A percentile compares a stretch with the other conserved stretches of the same genome.
Conservation (phyloP, 1,140 invertebrate species). For the Lanistes nyassanus region DNA sequence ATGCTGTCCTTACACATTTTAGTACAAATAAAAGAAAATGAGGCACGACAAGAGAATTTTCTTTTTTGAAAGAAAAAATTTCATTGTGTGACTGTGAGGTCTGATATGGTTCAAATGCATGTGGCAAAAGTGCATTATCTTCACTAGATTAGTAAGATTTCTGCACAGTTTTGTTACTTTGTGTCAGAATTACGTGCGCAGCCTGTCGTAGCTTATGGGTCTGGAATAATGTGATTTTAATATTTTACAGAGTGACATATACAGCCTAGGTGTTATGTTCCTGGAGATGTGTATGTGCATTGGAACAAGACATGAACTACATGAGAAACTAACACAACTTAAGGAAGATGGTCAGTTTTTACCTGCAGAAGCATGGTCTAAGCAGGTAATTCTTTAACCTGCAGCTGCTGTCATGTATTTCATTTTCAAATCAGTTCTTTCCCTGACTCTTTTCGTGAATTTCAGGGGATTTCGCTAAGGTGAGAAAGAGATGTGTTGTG, state of each 20-base stretch:
- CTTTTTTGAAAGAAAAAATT: background rate
- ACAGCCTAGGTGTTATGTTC: constrained; percentile 7
- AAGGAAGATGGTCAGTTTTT: background rate
- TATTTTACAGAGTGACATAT: constrained; percentile 9
- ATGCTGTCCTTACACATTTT: background rate
- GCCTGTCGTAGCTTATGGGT: background rate
- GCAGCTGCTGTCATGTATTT: background rate
- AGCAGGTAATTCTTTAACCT: background rate
- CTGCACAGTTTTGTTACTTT: too few species aligned
- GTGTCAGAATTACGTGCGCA: too few species aligned
- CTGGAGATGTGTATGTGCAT: background rate
- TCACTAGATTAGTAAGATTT: too few species aligned
- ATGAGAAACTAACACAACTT: too few species aligned
- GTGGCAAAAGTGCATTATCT: too few species aligned
- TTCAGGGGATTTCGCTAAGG: background rate
- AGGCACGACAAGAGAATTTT: background rate
- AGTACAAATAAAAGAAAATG: background rate
- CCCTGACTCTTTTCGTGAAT: background rate
- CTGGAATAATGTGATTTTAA: background rate
- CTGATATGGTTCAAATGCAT: too few species aligned
- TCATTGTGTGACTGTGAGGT: background rate
- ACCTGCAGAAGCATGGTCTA: background rate
- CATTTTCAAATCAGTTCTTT: background rate
- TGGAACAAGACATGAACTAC: background rate
- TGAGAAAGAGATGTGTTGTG: background rate